A percentile compares a stretch with the other conserved stretches of the same genome.
phyloP scores from a whole-genome alignment of 2,797 vertebrate species.

The Pampus argenteus region DNA sequence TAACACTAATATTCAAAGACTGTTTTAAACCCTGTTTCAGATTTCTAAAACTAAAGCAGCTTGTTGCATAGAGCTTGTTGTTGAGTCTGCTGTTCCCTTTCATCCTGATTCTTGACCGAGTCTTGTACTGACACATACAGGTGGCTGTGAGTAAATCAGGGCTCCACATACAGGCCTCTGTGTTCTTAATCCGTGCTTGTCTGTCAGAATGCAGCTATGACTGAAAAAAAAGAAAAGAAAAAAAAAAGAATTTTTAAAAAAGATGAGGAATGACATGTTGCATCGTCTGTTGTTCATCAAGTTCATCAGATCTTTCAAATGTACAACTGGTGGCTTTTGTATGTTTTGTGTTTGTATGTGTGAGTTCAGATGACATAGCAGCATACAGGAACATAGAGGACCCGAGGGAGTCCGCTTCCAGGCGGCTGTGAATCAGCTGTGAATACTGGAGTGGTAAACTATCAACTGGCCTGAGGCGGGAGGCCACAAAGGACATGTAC shows the following conservation, averaged over 20 bases:
- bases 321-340: conserved; percentile 15
- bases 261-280: conserved; percentile 3
- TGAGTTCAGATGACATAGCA: conserved; percentile 67
- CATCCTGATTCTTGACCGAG: background rate
- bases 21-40: conserved; percentile 43
- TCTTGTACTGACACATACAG: conserved; percentile 18
- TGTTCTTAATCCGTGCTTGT: conserved; percentile 32
- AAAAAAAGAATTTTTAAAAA: background rate
- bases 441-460: conserved; percentile 41
- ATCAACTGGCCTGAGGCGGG: conserved; percentile 55
- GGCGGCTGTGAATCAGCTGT: conserved; percentile 33
- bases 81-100: conserved; percentile 24
- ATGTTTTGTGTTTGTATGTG: background rate
- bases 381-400: conserved; percentile 63
- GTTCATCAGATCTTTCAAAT: conserved; percentile 5
- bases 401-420: conserved; percentile 31
- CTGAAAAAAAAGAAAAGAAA: background rate
- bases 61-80: conserved; percentile 66
- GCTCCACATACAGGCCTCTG: conserved; percentile 4
- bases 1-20: conserved; percentile 4
- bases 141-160: background rate
- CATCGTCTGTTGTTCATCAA: conserved; percentile 35
- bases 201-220: conserved; percentile 22
- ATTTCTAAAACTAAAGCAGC: conserved; percentile 30
- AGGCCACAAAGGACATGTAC: conserved; percentile 79